A percentile compares a stretch with the other conserved stretches of the same genome.
Conservation (phyloP, 30 jellyfish, hydroid and myxozoan genomes). For the Sanderia malayensis region DNA sequence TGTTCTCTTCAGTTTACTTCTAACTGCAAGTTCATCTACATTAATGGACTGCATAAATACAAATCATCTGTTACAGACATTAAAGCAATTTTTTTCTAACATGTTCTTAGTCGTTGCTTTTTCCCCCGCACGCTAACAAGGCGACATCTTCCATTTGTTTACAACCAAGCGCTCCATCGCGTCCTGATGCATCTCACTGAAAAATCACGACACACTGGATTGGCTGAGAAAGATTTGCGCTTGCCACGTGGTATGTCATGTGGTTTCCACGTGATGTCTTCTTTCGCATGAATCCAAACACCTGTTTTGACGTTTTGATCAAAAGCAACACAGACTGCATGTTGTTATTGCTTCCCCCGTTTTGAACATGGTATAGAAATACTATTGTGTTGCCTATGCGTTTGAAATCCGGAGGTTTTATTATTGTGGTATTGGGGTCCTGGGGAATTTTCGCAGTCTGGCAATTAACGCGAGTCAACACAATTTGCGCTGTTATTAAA, state of each 20-base stretch:
- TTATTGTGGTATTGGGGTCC: neutral
- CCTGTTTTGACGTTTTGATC: neutral
- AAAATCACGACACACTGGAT: neutral
- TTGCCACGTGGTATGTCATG: neutral
- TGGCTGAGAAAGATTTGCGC: neutral
- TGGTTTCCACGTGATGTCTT: neutral
- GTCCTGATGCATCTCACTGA: conserved; percentile 6
- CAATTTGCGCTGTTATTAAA: neutral
- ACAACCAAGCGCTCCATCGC: neutral
- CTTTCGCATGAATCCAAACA: neutral
- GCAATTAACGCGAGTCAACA: no score
- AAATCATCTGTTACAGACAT: neutral
- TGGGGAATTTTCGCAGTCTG: no score
- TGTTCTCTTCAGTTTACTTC: neutral
- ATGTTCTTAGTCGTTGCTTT: neutral
- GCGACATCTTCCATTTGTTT: neutral
- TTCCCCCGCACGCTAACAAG: neutral
- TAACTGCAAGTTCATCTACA: neutral
- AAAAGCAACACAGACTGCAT: neutral
- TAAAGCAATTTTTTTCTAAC: neutral
- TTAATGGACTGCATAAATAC: conserved; percentile 3
- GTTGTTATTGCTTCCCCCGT: neutral
- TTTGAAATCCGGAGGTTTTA: neutral
- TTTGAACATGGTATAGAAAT: no score
- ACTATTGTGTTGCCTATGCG: neutral